Evolutionary conservation across 2,888 invertebrate species (phyloP), one percentile per base, ranked within the genome.

Genomic region (Ochropleura leucogaster): DNA sequence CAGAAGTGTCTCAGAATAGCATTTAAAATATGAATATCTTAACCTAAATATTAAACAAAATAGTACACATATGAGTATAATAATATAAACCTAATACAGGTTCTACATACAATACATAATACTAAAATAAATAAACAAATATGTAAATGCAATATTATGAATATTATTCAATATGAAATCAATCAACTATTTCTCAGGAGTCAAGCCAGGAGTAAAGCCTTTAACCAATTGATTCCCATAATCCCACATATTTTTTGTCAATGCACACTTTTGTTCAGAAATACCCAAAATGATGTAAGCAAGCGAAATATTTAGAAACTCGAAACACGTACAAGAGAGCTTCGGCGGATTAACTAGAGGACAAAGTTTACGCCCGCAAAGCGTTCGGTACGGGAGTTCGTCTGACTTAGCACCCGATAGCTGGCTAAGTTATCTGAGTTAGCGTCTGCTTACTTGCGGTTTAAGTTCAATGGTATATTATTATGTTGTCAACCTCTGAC

Each of bases 401-500:
- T 85, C 93, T 93, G 94, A 95, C 94, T 94, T 94, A 94, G 93
- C 94, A 92, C 93, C 92, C 93, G 95, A 95, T 95, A 94, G 90
- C 78, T 89, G 88, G 93, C 92, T 92, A 92, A 95, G 91, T 94
- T 94, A 94, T 93, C 93, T 89, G 90, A 93, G 92, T 94, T 94
- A 93, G 92, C 90, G 90, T 84, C 83, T 89, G 91, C 92, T 90
- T 92, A 94, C 92, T 95, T 93, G 93, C 85, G 90, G 92, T 82
- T 88, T 89, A 93, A 94, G 91, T 95, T 95, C 90, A 92, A 91
- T 91, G 90, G 90, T 92, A 93, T 92, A 92, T 94, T 95, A 94
- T 93, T 94, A 92, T 88, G 91, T 91, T 92, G 92, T 92, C 92
- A 90, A 90, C 89, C 85, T 84, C 87, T 88, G 88, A 82, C 79